A percentile compares a stretch with the other conserved stretches of the same genome.
Conservation (phyloP, 2,888 invertebrate genomes). For the Nycteola revayana region DNA sequence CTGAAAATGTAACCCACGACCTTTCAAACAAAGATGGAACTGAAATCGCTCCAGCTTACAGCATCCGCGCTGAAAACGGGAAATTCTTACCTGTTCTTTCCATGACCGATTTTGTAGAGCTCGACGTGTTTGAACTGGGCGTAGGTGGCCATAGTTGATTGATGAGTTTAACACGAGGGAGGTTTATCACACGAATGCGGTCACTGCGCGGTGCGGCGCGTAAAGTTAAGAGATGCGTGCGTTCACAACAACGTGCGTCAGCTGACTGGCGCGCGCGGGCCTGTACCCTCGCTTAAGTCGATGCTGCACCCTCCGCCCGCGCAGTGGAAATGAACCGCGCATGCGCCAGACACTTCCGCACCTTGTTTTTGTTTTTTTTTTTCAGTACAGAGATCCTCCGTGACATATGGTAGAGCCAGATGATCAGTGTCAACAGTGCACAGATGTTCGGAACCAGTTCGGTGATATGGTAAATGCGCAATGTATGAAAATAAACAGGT, state of each 20-base stretch:
- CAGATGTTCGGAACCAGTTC: constrained; percentile 34
- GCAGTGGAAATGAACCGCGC: constrained; percentile 59
- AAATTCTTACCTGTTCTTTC: constrained; percentile 90
- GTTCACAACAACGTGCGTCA: constrained; percentile 58
- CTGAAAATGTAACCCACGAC: constrained; percentile 26
- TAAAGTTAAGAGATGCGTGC: constrained; percentile 39
- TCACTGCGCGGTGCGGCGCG: constrained; percentile 46
- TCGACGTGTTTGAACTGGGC: constrained; percentile 96
- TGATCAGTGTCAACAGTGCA: constrained; percentile 28
- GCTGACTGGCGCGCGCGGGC: constrained; percentile 79
- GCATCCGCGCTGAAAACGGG: constrained; percentile 46
- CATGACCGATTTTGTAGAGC: constrained; percentile 95
- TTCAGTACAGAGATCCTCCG: constrained; percentile 37
- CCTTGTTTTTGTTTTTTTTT: constrained; percentile 45
- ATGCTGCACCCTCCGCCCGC: constrained; percentile 77
- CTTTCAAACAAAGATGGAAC: constrained; percentile 38
- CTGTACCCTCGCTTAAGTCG: constrained; percentile 74
- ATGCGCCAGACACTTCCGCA: constrained; percentile 52
- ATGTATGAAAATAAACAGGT: constrained; percentile 29
- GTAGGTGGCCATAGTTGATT: constrained; percentile 90
- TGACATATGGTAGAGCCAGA: constrained; percentile 33
- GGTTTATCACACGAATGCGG: constrained; percentile 49
- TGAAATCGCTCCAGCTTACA: constrained; percentile 36
- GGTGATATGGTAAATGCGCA: constrained; percentile 12
- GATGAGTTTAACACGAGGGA: constrained; percentile 37